Evolutionary conservation across 1,140 invertebrate genomes (phyloP).

Genomic region (Augochlora pura): DNA sequence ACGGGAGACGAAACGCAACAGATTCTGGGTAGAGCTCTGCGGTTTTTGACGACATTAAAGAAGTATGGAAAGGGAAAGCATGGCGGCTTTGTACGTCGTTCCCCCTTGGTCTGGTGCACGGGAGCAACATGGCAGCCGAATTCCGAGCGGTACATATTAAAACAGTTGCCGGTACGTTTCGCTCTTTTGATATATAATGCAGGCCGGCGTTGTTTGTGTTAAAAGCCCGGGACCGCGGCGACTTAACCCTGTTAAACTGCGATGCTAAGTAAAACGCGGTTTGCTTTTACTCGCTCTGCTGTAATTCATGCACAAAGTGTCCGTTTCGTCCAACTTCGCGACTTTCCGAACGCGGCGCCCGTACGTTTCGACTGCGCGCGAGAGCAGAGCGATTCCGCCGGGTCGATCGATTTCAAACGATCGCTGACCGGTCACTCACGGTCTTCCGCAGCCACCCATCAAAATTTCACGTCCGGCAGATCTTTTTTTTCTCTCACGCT

Average conservation of each 20-base stretch:
- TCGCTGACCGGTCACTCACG: too few species aligned
- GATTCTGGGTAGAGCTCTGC: slow-evolving; percentile 31
- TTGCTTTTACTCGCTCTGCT: slow-evolving; percentile 77
- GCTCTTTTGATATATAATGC: slow-evolving; percentile 80
- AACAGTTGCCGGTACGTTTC: slow-evolving; percentile 74
- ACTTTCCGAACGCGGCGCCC: slow-evolving; percentile 40
- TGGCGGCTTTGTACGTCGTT: not conserved
- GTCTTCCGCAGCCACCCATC: too few species aligned
- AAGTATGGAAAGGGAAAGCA: slow-evolving; percentile 14
- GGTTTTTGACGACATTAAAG: slow-evolving; percentile 60
- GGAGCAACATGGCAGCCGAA: slow-evolving; percentile 34
- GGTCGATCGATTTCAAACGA: slow-evolving; percentile 23
- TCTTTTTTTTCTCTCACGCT: too few species aligned
- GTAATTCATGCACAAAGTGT: slow-evolving; percentile 79
- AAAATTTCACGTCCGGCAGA: too few species aligned
- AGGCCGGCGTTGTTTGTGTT: slow-evolving; percentile 78
- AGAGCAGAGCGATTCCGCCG: not conserved
- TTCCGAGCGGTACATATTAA: slow-evolving; percentile 77
- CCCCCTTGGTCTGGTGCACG: slow-evolving; percentile 12
- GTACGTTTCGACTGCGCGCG: slow-evolving; percentile 36
- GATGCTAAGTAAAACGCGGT: slow-evolving; percentile 80
- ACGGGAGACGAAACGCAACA: slow-evolving; percentile 25
- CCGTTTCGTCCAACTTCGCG: slow-evolving; percentile 50
- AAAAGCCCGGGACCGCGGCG: slow-evolving; percentile 78
- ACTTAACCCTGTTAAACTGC: slow-evolving; percentile 80